Conservation (phyloP, 2,797 vertebrate genomes). For the Hylomyscus alleni region DNA sequence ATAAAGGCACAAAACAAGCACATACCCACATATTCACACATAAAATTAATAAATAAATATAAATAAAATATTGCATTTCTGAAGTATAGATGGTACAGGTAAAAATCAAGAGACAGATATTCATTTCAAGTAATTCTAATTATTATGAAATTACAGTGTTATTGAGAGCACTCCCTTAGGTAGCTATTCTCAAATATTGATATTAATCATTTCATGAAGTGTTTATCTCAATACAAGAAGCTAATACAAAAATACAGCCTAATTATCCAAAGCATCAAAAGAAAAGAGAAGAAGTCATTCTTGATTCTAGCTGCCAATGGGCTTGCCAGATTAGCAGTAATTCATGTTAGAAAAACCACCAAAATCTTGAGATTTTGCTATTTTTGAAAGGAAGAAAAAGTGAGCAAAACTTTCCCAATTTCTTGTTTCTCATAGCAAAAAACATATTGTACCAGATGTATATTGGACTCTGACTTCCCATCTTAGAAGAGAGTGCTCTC, state of each 20-base stretch:
- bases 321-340: not conserved
- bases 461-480: not conserved
- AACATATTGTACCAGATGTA: not conserved
- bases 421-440: not conserved
- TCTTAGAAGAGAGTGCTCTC: not conserved
- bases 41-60: not conserved
- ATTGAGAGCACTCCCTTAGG: not conserved
- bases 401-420: not conserved
- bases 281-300: not conserved
- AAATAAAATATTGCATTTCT: not conserved
- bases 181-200: constrained; percentile 30
- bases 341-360: not conserved
- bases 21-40: not conserved
- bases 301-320: not conserved
- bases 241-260: not conserved
- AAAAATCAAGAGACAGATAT: not conserved
- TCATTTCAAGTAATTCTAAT: constrained; percentile 13
- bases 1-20: not conserved
- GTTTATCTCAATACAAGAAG: constrained; percentile 30
- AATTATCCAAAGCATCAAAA: not conserved
- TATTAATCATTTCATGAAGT: constrained; percentile 1
- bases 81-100: not conserved
- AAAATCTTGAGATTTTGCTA: not conserved
- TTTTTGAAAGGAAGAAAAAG: not conserved
- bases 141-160: constrained; percentile 31